phyloP scores from a whole-genome alignment of 2,888 invertebrate species.

The Mamestra brassicae region DNA sequence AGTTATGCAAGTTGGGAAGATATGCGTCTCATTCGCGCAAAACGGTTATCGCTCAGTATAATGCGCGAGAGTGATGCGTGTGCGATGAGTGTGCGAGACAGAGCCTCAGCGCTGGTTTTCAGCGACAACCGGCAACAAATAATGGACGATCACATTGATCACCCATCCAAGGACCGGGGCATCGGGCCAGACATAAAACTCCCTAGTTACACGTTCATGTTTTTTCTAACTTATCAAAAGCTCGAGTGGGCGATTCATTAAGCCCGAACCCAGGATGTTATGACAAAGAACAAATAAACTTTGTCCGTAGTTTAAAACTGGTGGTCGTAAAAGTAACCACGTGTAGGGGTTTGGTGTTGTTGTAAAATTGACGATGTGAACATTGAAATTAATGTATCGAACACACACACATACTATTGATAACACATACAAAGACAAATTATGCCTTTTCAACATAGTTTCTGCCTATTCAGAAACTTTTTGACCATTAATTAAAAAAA shows the following conservation, averaged over 20 bases:
- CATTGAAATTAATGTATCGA: background rate
- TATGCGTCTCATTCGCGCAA: too few species aligned
- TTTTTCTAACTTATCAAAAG: slow-evolving; percentile 26
- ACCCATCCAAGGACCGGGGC: background rate
- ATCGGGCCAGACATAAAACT: slow-evolving; percentile 4
- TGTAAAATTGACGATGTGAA: background rate
- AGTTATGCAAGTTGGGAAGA: too few species aligned
- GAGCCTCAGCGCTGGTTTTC: too few species aligned
- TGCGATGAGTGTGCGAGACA: too few species aligned
- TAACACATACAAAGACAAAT: too few species aligned
- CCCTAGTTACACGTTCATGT: slow-evolving; percentile 9
- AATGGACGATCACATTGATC: too few species aligned
- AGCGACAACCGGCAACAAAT: too few species aligned
- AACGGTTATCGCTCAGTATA: too few species aligned
- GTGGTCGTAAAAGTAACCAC: slow-evolving; percentile 62
- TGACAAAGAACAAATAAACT: slow-evolving; percentile 69
- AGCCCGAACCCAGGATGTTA: slow-evolving; percentile 67
- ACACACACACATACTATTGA: background rate
- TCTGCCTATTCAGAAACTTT: too few species aligned
- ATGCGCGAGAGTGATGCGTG: too few species aligned
- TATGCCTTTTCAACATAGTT: too few species aligned
- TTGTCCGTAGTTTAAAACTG: slow-evolving; percentile 58
- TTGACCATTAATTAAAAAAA: too few species aligned
- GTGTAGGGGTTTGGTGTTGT: slow-evolving; percentile 18
- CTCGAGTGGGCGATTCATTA: slow-evolving; percentile 34